These are phyloP conservation scores for Otus sunia DNA, from an alignment of 2,113 vertebrate species.

Conservation along the genomic window DNA sequence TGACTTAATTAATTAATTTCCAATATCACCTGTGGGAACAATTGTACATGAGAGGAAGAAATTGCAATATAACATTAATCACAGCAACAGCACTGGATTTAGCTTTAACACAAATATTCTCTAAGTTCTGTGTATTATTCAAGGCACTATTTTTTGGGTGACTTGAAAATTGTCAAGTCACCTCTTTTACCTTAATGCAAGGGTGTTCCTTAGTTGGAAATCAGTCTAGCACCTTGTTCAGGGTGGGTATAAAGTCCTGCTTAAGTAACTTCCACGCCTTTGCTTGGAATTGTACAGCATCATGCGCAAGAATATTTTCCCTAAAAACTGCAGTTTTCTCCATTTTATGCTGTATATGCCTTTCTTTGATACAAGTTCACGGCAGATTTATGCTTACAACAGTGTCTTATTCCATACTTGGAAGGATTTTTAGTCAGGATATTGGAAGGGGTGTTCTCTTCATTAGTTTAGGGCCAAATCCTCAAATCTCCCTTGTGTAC, in stretches of 20 bases:
- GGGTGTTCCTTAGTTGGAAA: not conserved
- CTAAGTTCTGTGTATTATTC: not conserved
- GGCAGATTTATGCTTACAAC: not conserved
- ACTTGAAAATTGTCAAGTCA: not conserved
- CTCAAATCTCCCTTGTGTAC: not conserved
- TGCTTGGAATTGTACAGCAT: not conserved
- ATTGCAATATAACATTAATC: not conserved
- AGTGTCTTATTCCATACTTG: not conserved
- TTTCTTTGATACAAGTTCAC: not conserved
- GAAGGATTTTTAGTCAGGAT: not conserved
- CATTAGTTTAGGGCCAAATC: slow-evolving; percentile 8
- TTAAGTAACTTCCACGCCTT: not conserved
- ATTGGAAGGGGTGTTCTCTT: not conserved
- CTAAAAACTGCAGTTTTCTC: not conserved
- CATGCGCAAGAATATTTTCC: not conserved
- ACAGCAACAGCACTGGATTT: not conserved
- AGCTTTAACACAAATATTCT: not conserved
- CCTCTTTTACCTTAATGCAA: not conserved
- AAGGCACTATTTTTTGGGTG: not conserved
- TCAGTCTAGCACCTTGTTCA: not conserved
- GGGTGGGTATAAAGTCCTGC: not conserved
- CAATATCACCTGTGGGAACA: not conserved
- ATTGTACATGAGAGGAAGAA: not conserved
- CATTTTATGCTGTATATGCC: not conserved
- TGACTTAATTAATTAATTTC: not conserved